Evolutionary conservation across 2,113 vertebrate species (phyloP).

Genomic region (Panthera leo): DNA sequence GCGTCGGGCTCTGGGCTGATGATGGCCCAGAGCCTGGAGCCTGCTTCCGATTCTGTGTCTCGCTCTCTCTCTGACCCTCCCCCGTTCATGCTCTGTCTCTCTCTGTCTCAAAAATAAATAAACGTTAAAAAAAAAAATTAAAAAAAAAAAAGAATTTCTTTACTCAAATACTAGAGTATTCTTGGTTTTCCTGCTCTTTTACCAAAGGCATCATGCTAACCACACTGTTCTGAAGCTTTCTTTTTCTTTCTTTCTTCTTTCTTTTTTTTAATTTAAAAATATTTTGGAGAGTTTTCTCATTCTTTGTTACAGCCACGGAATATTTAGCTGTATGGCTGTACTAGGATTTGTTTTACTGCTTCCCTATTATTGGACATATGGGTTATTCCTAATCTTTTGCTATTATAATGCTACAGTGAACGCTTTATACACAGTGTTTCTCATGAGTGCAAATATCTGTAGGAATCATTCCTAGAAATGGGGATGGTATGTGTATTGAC

Average conservation of each 20-base stretch:
- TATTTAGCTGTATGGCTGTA: not conserved
- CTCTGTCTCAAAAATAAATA: too few species aligned
- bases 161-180: not conserved
- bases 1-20: too few species aligned
- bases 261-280: not conserved
- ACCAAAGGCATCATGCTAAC: not conserved
- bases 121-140: too few species aligned
- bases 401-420: not conserved
- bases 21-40: too few species aligned
- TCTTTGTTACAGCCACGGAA: not conserved
- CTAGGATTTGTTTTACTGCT: not conserved
- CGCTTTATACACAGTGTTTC: not conserved
- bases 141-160: not conserved
- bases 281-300: not conserved
- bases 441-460: not conserved
- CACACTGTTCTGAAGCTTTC: not conserved
- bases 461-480: not conserved
- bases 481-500: not conserved
- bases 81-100: too few species aligned
- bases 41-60: too few species aligned
- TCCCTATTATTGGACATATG: not conserved
- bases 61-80: too few species aligned
- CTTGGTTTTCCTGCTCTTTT: conserved; percentile 16
- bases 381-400: not conserved
- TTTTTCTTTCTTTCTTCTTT: too few species aligned